phyloP scores from a whole-genome alignment of 2,113 vertebrate species.

The Crotophaga sulcirostris region DNA sequence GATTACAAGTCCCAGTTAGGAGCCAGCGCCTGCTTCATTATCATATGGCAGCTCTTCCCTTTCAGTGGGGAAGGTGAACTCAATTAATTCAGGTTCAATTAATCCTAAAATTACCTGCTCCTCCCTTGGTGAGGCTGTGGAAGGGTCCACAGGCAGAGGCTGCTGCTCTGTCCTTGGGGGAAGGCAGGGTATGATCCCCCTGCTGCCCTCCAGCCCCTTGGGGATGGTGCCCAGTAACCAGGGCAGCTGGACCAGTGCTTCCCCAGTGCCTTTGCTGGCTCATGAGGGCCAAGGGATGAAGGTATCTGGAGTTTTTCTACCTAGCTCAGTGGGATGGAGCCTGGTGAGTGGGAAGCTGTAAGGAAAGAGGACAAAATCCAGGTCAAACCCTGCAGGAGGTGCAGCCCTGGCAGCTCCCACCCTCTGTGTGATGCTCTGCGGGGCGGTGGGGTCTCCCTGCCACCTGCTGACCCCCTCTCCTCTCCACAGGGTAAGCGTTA shows the following conservation, averaged over 20 bases:
- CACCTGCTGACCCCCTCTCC: not conserved
- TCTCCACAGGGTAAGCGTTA: slow-evolving; percentile 88
- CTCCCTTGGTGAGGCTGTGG: not conserved
- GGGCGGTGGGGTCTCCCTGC: accelerated
- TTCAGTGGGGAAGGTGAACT: not conserved
- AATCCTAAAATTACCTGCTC: slow-evolving; percentile 27
- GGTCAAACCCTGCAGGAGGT: not conserved
- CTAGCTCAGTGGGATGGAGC: not conserved
- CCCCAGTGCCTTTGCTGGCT: not conserved
- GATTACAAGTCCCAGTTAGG: slow-evolving; percentile 58
- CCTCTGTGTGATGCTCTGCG: not conserved
- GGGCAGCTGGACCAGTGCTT: not conserved
- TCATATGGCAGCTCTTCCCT: not conserved
- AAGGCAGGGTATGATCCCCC: accelerated
- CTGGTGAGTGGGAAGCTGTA: accelerated
- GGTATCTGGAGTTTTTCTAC: not conserved
- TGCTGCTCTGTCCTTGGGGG: not conserved
- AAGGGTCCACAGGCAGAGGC: not conserved
- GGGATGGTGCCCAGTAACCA: not conserved
- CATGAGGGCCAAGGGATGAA: not conserved
- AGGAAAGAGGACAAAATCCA: not conserved
- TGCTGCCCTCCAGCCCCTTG: not conserved
- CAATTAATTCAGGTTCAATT: slow-evolving; percentile 59
- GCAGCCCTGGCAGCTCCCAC: not conserved
- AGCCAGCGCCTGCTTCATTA: slow-evolving; percentile 9